Evolutionary conservation across 2,797 vertebrate genomes (phyloP), one percentile per base, ranked within the genome.

Genomic region (Enteromius argenteus): DNA sequence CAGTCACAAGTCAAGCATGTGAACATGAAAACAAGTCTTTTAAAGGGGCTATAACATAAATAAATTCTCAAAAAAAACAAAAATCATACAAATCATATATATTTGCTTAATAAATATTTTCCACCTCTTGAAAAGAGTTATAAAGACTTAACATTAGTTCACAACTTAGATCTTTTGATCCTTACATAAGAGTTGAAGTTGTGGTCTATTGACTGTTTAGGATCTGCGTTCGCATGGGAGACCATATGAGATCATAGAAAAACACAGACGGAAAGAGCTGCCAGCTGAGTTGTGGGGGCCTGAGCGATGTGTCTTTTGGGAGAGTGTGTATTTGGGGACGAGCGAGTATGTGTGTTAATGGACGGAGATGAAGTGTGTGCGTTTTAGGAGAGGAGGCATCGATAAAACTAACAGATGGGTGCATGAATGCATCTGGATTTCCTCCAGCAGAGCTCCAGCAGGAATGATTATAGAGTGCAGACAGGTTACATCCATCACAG

Each of bases 401-500:
- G 77, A 69, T 86, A 82, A 85, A 66, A 71, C 79, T 79, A 83
- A 86, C 80, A 75, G 64, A 87, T 88, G 56, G 76, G 80, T 85
- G 74, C 75, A 68, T 82, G 76, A 86, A 84, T 69, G 51, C 84
- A 83, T 71, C 71, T 86, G 88, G 62, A 75, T 79, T 58, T 39
- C 60, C 68, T 88, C 85, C 74, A 79, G 72, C 68, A 30, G 35
- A 60, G 74, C 74, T 84, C 42, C 27, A 67, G 67, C 35, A 66
- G 76, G 82, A 85, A 85, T 87, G 82, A 84, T 88, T 86, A 78
- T 67, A 80, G 60, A 75, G 71, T 19, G 51, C 53, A 78, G 79
- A 49, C 75, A 72, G 76, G 64, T 86, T 72, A 68, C 78, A 87
- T 86, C 83, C 77, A 86, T 90, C 86, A 80, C 72, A 84, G 56